Evolutionary conservation across 2,888 invertebrate species (phyloP).

Genomic region (Diploptera punctata): DNA sequence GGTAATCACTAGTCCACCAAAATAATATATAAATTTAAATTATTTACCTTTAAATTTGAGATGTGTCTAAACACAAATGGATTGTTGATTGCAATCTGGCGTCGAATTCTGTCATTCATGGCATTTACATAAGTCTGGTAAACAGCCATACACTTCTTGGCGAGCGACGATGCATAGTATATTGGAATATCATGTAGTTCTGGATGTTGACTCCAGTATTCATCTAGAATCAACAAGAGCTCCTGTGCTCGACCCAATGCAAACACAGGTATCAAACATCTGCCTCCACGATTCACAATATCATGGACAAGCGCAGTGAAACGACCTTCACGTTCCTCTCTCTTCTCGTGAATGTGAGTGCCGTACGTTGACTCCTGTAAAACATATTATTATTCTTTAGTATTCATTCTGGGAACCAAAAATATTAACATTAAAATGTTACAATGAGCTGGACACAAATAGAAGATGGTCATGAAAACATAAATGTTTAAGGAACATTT

Average conservation of each 20-base stretch:
- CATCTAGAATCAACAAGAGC: constrained; percentile 91
- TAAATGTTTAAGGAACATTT: too few species aligned
- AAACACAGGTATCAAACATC: constrained; percentile 98
- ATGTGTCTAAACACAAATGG: constrained; percentile 99
- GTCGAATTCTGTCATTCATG: constrained; percentile 96
- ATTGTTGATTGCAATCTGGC: constrained; percentile 97
- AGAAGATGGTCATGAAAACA: neutral
- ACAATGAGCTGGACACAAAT: too few species aligned
- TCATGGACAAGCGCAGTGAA: constrained; percentile 94
- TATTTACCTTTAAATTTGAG: constrained; percentile 87
- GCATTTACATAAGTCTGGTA: constrained; percentile 99
- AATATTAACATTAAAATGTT: too few species aligned
- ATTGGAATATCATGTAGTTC: constrained; percentile 98
- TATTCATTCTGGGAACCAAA: too few species aligned
- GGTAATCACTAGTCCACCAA: too few species aligned
- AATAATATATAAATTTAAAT: too few species aligned
- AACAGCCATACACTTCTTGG: constrained; percentile 99
- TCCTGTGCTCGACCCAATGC: constrained; percentile 98
- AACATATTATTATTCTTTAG: too few species aligned
- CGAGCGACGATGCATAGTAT: constrained; percentile 98
- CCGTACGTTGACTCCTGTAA: constrained; percentile 96
- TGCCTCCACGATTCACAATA: constrained; percentile 95
- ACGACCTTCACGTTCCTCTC: constrained; percentile 94
- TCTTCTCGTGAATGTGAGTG: constrained; percentile 97
- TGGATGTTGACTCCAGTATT: constrained; percentile 97